Percentiles rank a stretch among this genome's conserved stretches.
These are phyloP conservation scores for Epinotia nisella DNA, from an alignment of 2,888 invertebrate species.

Conservation along the genomic window DNA sequence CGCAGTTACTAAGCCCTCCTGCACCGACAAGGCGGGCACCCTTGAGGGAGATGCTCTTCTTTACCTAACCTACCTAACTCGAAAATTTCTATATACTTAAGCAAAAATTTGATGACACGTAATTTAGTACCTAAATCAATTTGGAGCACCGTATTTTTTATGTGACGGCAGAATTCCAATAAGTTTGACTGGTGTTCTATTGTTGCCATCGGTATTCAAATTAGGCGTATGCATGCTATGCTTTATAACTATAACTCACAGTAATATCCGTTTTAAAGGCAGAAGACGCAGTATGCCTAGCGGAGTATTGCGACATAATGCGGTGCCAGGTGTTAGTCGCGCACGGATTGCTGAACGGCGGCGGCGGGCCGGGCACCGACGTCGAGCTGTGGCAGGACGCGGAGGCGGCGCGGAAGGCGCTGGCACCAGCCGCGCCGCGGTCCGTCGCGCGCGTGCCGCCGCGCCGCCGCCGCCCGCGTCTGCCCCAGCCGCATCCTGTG, in stretches of 20 bases:
- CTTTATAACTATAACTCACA: not conserved
- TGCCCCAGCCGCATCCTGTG: conserved; percentile 49
- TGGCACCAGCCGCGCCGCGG: conserved; percentile 83
- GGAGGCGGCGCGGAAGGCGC: conserved; percentile 87
- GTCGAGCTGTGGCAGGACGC: conserved; percentile 93
- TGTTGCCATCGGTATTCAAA: too few species aligned
- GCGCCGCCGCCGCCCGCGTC: conserved; percentile 56
- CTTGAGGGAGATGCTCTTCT: too few species aligned
- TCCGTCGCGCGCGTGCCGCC: conserved; percentile 78
- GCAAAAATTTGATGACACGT: too few species aligned
- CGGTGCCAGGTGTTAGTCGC: conserved; percentile 94
- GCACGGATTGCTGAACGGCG: conserved; percentile 88
- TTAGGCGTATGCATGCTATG: too few species aligned
- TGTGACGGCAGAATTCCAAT: too few species aligned
- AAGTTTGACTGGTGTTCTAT: too few species aligned
- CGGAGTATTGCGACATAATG: conserved; percentile 98
- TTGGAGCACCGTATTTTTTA: too few species aligned
- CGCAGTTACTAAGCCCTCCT: too few species aligned
- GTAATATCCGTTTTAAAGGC: conserved; percentile 85
- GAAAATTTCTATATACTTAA: too few species aligned
- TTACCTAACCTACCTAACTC: too few species aligned
- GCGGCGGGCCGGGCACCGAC: conserved; percentile 89
- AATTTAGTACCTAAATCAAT: too few species aligned
- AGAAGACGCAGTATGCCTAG: conserved; percentile 96
- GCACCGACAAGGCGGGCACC: too few species aligned